Conservation (phyloP, 2,888 invertebrate genomes). For the Lasioglossum leucozonium region DNA sequence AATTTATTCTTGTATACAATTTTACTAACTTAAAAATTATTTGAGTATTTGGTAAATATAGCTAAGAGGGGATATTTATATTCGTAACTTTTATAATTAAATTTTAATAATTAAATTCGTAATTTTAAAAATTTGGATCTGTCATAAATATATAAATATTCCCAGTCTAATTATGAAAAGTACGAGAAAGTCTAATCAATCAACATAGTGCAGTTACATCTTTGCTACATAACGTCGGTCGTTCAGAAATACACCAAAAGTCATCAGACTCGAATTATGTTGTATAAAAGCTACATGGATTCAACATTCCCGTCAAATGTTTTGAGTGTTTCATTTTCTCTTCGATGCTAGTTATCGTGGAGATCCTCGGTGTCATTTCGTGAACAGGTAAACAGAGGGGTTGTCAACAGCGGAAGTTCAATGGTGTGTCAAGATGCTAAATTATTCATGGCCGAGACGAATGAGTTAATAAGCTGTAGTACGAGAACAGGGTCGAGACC, state of each 20-base stretch:
- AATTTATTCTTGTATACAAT: too few species aligned
- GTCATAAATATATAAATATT: too few species aligned
- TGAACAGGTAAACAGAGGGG: not conserved
- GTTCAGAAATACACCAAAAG: not conserved
- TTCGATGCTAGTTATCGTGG: not conserved
- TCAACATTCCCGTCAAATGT: not conserved
- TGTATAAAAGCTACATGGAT: not conserved
- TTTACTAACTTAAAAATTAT: too few species aligned
- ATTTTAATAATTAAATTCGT: too few species aligned
- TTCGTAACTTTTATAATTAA: too few species aligned
- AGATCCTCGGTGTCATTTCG: slow-evolving; percentile 3
- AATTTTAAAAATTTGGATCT: too few species aligned
- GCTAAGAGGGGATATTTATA: too few species aligned
- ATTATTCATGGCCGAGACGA: slow-evolving; percentile 78
- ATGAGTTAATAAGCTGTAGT: slow-evolving; percentile 78
- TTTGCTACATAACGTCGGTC: too few species aligned
- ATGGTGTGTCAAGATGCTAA: slow-evolving; percentile 70
- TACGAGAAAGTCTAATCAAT: too few species aligned
- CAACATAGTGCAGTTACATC: too few species aligned
- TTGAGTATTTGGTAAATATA: too few species aligned
- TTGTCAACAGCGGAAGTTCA: slow-evolving; percentile 35
- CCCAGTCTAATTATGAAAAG: too few species aligned
- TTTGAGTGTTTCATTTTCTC: not conserved
- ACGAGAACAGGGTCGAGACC: slow-evolving; percentile 58
- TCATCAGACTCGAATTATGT: not conserved